Evolutionary conservation across 2,113 vertebrate species (phyloP), one percentile per base, ranked within the genome.

Genomic region (Prochilodus magdalenae): DNA sequence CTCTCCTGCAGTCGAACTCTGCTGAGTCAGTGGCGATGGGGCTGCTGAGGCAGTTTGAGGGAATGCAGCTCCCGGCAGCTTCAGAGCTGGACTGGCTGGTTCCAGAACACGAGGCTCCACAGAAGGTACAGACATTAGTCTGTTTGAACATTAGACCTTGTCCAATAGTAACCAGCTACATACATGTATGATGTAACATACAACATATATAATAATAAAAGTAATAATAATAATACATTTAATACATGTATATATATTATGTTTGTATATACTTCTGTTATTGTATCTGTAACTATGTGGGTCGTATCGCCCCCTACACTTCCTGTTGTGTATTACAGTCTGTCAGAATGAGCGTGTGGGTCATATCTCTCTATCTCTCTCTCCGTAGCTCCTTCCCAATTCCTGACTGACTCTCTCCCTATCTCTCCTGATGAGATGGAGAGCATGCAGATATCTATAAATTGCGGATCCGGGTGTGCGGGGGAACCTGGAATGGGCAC

Each of bases 11-110:
- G 86, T 98, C 98, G 12, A 99, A 97, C 80, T 99, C 98, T 0
- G 98, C 98, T 0, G 98, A 99, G 90, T 98, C 98, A 0, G 98
- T 99, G 74, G 98, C 98, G 77, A 99, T 99, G 98, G 98, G 97
- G 72, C 93, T 99, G 49, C 94, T 99, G 91, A 93, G 96, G 88
- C 98, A 99, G 89, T 99, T 99, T 84, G 97, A 99, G 79, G 98
- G 98, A 76, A 97, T 99, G 96, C 97, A 99, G 91, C 96, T 99
- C 24, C 98, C 98, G 0, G 98, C 98, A 0, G 98, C 98, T 70
- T 99, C 98, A 0, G 98, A 99, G 87, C 91, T 99, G 0, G 97
- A 99, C 83, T 99, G 98, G 98, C 93, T 99, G 40, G 98, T 99
- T 30, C 96, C 98, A 0, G 98, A 99, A 84, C 96, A 97, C 0